Evolutionary conservation across 2,113 vertebrate species (phyloP), one percentile per base, ranked within the genome.

Genomic region (Aspiorhynchus laticeps): DNA sequence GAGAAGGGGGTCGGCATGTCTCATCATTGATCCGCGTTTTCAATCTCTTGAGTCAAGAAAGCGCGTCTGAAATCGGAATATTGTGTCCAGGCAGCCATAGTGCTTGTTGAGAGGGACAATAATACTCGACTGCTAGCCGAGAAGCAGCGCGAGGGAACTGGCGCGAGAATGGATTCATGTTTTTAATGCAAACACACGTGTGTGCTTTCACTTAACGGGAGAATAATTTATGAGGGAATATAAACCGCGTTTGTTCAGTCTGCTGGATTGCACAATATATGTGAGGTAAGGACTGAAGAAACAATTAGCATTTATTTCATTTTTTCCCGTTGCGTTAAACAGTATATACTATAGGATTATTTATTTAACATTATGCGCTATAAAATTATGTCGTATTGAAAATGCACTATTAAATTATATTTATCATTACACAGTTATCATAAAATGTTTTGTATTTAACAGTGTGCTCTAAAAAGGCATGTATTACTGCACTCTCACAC

Each of bases 1-100:
- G 56, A 75, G 80, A 85, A 71, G 59, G 85, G 82, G 69, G 88
- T 80, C 85, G 88, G 83, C 88, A 80, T 84, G 88, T 78, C n/a
- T 78, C 43, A 59, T 89, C 31, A 77, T 1, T 85, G 88, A 83
- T 89, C 61, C 83, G n/a, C 26, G 71, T 73, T 43, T 89, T 76
- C 48, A 43, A 38, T 85, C 11, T 63, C 74, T 17, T 1, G 48
- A 74, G n/a, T 83, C 53, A 65, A 73, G 53, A 74, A 83, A 46
- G 65, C 84, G 56, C 38, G 56, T 87, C 17, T 87, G 69, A 86
- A 36, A 36, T 59, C 43, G 14, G 80, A 90, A 86, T 86, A 77
- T 85, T 86, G 71, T 79, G 48, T 17, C 65, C 14, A 21, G 65
- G 48, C 82, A 28, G 80, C 63, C 80, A 51, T 69, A 41, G 46